Conservation (phyloP, 1,140 invertebrate species). For the Cotesia vestalis region DNA sequence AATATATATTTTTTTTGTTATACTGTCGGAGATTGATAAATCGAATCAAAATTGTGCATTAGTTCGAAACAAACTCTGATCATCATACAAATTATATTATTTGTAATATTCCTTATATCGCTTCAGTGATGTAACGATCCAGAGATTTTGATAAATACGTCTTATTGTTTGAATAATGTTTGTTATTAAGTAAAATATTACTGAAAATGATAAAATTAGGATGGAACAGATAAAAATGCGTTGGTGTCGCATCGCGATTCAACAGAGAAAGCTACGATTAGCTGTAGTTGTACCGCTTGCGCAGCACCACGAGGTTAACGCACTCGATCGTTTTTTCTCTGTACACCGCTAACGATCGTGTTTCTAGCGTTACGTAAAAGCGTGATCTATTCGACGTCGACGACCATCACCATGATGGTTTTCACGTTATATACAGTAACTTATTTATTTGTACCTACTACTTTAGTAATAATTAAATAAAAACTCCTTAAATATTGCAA, state of each 20-base stretch:
- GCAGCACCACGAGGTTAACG: constrained; percentile 29
- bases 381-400: constrained; percentile 13
- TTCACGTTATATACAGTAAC: neutral
- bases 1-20: too few species aligned
- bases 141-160: too few species aligned
- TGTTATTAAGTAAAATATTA: neutral
- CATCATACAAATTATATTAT: too few species aligned
- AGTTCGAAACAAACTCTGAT: too few species aligned
- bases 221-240: constrained; percentile 14
- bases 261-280: constrained; percentile 16
- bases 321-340: constrained; percentile 53
- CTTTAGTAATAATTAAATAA: constrained; percentile 27
- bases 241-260: constrained; percentile 10
- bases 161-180: too few species aligned
- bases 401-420: constrained; percentile 28
- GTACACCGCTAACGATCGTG: constrained; percentile 57
- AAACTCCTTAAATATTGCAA: neutral
- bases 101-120: too few species aligned
- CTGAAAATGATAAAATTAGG: neutral
- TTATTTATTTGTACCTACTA: neutral
- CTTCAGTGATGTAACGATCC: too few species aligned
- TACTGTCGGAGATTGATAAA: too few species aligned
- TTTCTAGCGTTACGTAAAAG: constrained; percentile 63
- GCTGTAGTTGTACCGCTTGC: constrained; percentile 14
- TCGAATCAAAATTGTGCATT: too few species aligned